Evolutionary conservation across 1,140 invertebrate species (phyloP).

Genomic region (Coptotermes formosanus): DNA sequence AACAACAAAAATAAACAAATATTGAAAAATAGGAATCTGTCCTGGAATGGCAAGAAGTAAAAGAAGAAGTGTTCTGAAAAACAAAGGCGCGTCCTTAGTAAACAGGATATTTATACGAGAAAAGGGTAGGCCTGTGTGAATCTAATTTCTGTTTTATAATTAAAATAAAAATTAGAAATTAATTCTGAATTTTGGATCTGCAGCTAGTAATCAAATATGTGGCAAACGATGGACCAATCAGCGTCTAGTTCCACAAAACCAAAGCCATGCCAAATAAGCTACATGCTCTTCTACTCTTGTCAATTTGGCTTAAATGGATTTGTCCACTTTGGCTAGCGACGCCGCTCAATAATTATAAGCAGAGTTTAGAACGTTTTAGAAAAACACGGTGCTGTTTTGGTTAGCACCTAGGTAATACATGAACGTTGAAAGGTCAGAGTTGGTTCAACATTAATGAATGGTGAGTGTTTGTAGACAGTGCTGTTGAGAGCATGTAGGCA

Average conservation of each 20-base stretch:
- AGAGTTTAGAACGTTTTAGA: not conserved
- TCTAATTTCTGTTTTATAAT: too few species aligned
- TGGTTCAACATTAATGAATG: not conserved
- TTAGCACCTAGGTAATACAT: constrained; percentile 16
- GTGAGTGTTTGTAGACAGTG: constrained; percentile 17
- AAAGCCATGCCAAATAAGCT: not conserved
- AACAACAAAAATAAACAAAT: too few species aligned
- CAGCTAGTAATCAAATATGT: not conserved
- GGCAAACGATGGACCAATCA: not conserved
- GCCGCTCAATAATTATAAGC: not conserved
- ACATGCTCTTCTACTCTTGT: constrained; percentile 13
- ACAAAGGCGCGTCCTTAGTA: too few species aligned
- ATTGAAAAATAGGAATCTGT: too few species aligned
- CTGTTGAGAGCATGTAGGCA: constrained; percentile 6
- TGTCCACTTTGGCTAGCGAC: constrained; percentile 1
- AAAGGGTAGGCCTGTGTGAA: too few species aligned
- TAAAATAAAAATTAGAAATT: too few species aligned
- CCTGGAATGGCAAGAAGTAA: too few species aligned
- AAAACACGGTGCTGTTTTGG: constrained; percentile 5
- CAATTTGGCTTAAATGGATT: constrained; percentile 17
- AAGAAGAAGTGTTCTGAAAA: too few species aligned
- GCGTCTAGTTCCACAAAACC: not conserved
- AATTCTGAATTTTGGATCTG: not conserved
- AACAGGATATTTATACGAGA: too few species aligned
- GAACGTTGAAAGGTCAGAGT: constrained; percentile 13